Percentiles rank a stretch among this genome's conserved stretches.
phyloP scores from a whole-genome alignment of 2,888 invertebrate species.

The Zeuzera pyrina region DNA sequence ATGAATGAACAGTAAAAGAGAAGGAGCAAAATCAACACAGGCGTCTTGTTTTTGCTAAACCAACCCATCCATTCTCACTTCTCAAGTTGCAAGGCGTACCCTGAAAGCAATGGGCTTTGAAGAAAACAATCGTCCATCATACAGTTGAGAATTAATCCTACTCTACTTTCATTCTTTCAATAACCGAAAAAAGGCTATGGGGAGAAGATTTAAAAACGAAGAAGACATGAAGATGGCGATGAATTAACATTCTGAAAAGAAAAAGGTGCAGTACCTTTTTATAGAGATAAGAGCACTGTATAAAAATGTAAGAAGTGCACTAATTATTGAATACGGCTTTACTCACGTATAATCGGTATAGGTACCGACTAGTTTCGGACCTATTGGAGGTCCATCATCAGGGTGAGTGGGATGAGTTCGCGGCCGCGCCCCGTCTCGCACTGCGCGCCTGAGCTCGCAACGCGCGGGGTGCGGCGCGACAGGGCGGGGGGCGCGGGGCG shows the following conservation, averaged over 20 bases:
- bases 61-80: not conserved
- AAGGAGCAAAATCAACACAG: not conserved
- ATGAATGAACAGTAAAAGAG: not conserved
- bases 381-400: too few relatives aligned
- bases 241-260: not conserved
- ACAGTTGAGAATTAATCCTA: not conserved
- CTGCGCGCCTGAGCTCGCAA: too few relatives aligned
- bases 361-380: too few relatives aligned
- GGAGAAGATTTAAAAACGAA: not conserved
- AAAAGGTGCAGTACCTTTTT: not conserved
- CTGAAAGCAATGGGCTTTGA: not conserved
- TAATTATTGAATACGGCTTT: too few relatives aligned
- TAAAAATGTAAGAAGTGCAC: too few relatives aligned
- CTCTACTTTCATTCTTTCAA: not conserved
- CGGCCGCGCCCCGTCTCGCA: too few relatives aligned
- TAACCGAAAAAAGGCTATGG: not conserved
- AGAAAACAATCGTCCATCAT: not conserved
- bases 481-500: too few relatives aligned
- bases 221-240: not conserved
- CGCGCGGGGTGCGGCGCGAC: too few relatives aligned
- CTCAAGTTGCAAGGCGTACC: not conserved
- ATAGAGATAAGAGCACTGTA: not conserved
- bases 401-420: too few relatives aligned
- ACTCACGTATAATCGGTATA: too few relatives aligned
- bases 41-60: not conserved